Conservation (phyloP, 2,797 vertebrate genomes). For the Phoeniculus purpureus region DNA sequence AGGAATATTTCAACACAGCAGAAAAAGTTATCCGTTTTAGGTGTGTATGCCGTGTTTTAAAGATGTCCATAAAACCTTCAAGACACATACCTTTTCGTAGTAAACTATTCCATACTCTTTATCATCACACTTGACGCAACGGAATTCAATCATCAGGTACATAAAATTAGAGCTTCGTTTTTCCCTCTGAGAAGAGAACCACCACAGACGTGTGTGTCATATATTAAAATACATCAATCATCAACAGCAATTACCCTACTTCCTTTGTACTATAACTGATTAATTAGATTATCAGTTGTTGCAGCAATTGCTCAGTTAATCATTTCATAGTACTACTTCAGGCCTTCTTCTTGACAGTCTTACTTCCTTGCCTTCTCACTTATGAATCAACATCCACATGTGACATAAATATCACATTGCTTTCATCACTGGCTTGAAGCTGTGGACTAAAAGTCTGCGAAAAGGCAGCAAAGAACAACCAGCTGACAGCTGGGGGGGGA, state of each 20-base stretch:
- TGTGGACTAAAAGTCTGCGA: not conserved
- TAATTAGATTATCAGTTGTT: not conserved
- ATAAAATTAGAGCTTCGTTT: constrained; percentile 99
- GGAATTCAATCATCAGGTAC: constrained; percentile 99
- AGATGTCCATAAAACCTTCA: constrained; percentile 32
- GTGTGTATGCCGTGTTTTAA: constrained; percentile 22
- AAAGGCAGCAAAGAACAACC: not conserved
- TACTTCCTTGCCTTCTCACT: not conserved
- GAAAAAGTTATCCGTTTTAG: constrained; percentile 39
- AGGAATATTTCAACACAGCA: constrained; percentile 48
- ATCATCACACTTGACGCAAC: constrained; percentile 92
- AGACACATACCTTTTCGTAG: constrained; percentile 92
- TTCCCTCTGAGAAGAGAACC: constrained; percentile 85
- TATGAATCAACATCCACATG: not conserved
- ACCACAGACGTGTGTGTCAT: not conserved
- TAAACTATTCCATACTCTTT: constrained; percentile 97
- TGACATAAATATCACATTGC: not conserved
- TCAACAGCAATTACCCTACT: not conserved
- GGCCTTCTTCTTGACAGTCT: not conserved
- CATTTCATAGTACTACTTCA: not conserved
- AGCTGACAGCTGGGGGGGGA: not conserved
- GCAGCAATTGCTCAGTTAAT: constrained; percentile 36
- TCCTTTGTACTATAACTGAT: not conserved
- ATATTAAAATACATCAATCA: not conserved
- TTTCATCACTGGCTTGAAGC: not conserved